Evolutionary conservation across 2,113 vertebrate genomes (phyloP).

Genomic region (Tauraco erythrolophus): DNA sequence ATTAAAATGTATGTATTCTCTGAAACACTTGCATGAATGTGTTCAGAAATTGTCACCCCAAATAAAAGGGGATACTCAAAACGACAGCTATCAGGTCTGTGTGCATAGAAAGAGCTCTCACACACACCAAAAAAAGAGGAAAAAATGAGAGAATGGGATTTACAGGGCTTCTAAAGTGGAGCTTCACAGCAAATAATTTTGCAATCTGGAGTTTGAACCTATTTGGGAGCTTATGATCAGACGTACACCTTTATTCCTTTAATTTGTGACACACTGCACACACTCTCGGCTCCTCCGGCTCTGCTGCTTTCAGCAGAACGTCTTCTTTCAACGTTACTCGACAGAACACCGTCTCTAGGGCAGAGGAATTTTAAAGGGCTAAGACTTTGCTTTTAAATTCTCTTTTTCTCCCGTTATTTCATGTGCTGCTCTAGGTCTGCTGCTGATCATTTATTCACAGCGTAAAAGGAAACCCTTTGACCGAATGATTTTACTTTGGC

Average conservation of each 20-base stretch:
- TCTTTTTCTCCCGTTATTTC: background rate
- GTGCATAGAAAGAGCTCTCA: background rate
- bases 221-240: background rate
- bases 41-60: background rate
- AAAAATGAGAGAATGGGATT: background rate
- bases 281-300: background rate
- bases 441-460: background rate
- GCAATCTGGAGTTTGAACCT: background rate
- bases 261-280: background rate
- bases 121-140: rapidly evolving
- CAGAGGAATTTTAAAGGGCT: background rate
- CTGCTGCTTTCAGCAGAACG: background rate
- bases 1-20: background rate
- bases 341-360: background rate
- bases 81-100: background rate
- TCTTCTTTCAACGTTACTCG: background rate
- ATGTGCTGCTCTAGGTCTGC: background rate
- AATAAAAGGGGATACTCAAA: background rate
- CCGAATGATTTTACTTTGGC: background rate
- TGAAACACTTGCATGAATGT: background rate
- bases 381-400: background rate
- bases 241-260: background rate
- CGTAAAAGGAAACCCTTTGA: background rate
- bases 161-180: background rate
- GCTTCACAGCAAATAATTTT: background rate